Evolutionary conservation across 2,888 invertebrate species (phyloP).

Genomic region (Athalia rosae): DNA sequence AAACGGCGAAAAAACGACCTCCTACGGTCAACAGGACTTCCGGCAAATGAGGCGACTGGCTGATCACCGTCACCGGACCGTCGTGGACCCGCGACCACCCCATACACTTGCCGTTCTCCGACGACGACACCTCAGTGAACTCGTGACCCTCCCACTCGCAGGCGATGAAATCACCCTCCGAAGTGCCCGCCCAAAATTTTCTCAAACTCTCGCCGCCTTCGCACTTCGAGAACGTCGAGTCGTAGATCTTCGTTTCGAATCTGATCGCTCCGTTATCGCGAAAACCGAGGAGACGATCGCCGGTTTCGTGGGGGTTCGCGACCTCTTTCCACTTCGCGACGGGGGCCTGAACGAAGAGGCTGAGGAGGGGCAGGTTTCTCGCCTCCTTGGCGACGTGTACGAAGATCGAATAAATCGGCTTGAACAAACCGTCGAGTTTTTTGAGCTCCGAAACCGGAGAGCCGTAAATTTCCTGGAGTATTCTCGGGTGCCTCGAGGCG

Average conservation of each 20-base stretch:
- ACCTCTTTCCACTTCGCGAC: constrained; percentile 3
- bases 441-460: constrained; percentile 46
- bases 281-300: neutral
- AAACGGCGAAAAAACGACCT: constrained; percentile 84
- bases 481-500: constrained; percentile 43
- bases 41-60: constrained; percentile 79
- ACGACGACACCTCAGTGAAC: constrained; percentile 78
- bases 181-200: constrained; percentile 62
- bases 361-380: constrained; percentile 51
- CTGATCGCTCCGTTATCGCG: neutral
- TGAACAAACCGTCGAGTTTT: constrained; percentile 69
- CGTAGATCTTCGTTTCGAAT: constrained; percentile 36
- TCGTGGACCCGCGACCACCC: constrained; percentile 78
- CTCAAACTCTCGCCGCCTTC: constrained; percentile 46
- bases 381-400: constrained; percentile 43
- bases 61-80: constrained; percentile 80
- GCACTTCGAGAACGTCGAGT: constrained; percentile 2
- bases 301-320: neutral
- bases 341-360: constrained; percentile 53
- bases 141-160: constrained; percentile 81
- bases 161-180: constrained; percentile 66
- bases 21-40: constrained; percentile 84
- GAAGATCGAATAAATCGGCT: constrained; percentile 55
- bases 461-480: constrained; percentile 42
- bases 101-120: constrained; percentile 73